Conservation (phyloP, 2,113 vertebrate genomes). For the Calidris pugnax region DNA sequence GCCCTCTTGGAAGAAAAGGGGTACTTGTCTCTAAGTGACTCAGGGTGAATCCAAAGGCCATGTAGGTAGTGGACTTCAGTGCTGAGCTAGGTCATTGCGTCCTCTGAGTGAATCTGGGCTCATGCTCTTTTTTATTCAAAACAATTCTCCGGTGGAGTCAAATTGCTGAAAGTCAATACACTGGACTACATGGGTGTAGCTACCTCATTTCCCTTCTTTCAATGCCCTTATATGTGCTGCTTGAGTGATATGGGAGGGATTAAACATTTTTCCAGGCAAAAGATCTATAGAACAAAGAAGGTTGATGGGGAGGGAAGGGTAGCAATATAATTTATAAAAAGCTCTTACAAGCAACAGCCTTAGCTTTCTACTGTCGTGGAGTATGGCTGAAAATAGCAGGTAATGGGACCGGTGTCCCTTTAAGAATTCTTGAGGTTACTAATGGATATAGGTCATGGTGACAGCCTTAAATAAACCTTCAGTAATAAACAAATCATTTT, state of each 20-base stretch:
- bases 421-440: constrained; percentile 72
- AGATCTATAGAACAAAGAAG: constrained; percentile 39
- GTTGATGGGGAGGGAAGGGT: constrained; percentile 39
- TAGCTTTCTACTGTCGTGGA: constrained; percentile 28
- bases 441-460: constrained; percentile 71
- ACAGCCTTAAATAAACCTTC: constrained; percentile 72
- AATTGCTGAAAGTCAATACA: constrained; percentile 25
- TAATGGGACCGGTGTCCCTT: constrained; percentile 61
- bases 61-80: neutral
- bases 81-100: neutral
- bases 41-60: neutral
- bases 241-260: constrained; percentile 28
- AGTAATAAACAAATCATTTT: constrained; percentile 72
- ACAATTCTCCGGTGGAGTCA: neutral
- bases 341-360: constrained; percentile 51
- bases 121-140: neutral
- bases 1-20: neutral
- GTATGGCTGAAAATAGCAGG: constrained; percentile 43
- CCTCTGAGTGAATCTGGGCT: neutral
- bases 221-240: neutral
- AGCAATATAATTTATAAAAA: constrained; percentile 60
- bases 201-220: constrained; percentile 38
- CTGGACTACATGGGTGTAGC: neutral
- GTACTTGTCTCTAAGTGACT: neutral
- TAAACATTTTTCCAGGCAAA: constrained; percentile 42